These are phyloP conservation scores for Arremon aurantiirostris DNA, from an alignment of 2,797 vertebrate species.

Conservation along the genomic window DNA sequence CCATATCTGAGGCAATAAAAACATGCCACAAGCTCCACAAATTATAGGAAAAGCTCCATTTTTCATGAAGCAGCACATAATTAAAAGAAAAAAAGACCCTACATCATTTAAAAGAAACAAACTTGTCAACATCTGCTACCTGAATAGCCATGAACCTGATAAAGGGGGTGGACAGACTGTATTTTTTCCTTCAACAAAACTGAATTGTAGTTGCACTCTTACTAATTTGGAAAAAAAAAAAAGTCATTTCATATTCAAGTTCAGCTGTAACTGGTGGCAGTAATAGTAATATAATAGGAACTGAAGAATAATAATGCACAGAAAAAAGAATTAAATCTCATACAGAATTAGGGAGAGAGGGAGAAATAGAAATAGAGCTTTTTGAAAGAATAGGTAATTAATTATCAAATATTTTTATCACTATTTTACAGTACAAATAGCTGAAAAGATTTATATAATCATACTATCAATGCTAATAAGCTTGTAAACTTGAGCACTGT, in stretches of 20 bases:
- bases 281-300: not conserved
- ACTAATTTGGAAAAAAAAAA: not conserved
- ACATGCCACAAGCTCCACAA: not conserved
- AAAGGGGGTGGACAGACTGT: not conserved
- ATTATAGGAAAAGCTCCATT: not conserved
- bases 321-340: not conserved
- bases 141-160: not conserved
- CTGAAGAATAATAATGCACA: not conserved
- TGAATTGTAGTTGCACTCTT: not conserved
- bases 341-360: not conserved
- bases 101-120: not conserved
- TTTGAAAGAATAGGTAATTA: not conserved
- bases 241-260: not conserved
- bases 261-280: not conserved
- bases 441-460: not conserved
- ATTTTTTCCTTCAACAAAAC: constrained; percentile 10
- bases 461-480: constrained; percentile 74
- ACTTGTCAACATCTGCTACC: not conserved
- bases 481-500: constrained; percentile 70
- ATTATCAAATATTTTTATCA: not conserved
- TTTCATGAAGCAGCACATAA: not conserved
- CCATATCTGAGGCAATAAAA: not conserved
- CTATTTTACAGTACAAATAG: not conserved
- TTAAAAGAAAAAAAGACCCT: not conserved
- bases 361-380: not conserved